Conservation (phyloP, 2,888 invertebrate species). For the Eupithecia abbreviata region DNA sequence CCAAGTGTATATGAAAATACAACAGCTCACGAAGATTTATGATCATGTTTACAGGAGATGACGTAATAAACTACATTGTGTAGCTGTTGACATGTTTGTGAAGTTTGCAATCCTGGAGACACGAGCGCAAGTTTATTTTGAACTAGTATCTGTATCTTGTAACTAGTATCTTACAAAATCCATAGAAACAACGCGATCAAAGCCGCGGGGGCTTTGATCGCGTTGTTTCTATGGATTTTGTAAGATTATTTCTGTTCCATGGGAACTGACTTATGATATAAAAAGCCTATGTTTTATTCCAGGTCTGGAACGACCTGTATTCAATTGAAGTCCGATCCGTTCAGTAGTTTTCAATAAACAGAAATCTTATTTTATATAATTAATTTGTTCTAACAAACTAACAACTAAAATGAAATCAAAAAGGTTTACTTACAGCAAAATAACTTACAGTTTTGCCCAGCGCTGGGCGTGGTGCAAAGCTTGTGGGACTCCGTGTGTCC, state of each 20-base stretch:
- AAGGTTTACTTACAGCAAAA: conserved; percentile 15
- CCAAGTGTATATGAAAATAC: background rate
- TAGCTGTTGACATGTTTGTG: background rate
- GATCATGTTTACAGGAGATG: conserved; percentile 1
- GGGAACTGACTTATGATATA: background rate
- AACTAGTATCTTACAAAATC: too few relatives aligned
- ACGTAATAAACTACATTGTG: background rate
- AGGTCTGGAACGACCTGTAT: too few relatives aligned
- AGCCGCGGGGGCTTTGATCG: too few relatives aligned
- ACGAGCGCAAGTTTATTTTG: background rate
- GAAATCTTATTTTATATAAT: background rate
- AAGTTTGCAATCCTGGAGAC: background rate
- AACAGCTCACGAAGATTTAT: background rate
- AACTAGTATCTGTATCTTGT: background rate
- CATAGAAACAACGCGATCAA: too few relatives aligned
- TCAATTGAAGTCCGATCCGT: background rate
- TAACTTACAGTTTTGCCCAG: conserved; percentile 73
- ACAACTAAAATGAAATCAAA: background rate
- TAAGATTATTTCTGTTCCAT: background rate
- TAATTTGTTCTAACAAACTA: background rate
- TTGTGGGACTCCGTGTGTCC: conserved; percentile 86
- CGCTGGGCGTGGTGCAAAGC: conserved; percentile 61
- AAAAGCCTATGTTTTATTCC: background rate
- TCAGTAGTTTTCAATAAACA: background rate
- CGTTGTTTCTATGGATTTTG: background rate